These are phyloP conservation scores for Epinephelus moara DNA, from an alignment of 2,113 vertebrate genomes.

Conservation along the genomic window DNA sequence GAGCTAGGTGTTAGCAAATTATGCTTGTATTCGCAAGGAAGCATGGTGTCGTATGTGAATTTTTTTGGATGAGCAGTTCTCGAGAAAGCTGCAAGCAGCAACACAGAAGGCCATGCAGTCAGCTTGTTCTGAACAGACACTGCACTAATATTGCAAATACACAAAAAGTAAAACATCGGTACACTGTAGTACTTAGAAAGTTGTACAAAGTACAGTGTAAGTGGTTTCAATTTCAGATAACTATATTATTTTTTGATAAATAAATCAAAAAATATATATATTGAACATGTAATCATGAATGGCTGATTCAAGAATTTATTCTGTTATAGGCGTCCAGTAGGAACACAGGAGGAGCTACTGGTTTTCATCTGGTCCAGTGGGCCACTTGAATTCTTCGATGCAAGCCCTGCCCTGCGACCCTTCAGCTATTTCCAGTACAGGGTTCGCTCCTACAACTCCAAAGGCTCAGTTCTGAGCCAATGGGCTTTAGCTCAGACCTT, in stretches of 20 bases:
- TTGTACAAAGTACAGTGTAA: no score
- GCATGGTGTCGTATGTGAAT: no score
- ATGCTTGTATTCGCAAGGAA: no score
- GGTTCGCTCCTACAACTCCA: constrained; percentile 85
- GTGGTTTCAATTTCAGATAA: neutral
- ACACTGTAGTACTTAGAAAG: no score
- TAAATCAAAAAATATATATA: neutral
- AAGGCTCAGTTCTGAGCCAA: constrained; percentile 86
- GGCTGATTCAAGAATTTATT: constrained; percentile 8
- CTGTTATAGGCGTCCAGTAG: constrained; percentile 83
- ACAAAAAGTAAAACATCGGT: neutral
- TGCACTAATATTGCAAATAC: neutral
- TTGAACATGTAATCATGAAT: neutral
- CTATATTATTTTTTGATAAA: neutral
- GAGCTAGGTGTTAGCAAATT: no score
- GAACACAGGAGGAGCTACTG: constrained; percentile 85
- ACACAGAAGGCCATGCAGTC: no score
- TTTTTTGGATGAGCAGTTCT: no score
- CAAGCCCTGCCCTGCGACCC: constrained; percentile 83
- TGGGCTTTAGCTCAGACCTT: constrained; percentile 87
- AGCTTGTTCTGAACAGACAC: no score
- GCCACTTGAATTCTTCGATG: constrained; percentile 88
- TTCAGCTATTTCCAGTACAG: constrained; percentile 90
- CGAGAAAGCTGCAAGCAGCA: no score
- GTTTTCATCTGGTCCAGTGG: constrained; percentile 90